Evolutionary conservation across 2,797 vertebrate genomes (phyloP).

Genomic region (Sebastes trivittatus): DNA sequence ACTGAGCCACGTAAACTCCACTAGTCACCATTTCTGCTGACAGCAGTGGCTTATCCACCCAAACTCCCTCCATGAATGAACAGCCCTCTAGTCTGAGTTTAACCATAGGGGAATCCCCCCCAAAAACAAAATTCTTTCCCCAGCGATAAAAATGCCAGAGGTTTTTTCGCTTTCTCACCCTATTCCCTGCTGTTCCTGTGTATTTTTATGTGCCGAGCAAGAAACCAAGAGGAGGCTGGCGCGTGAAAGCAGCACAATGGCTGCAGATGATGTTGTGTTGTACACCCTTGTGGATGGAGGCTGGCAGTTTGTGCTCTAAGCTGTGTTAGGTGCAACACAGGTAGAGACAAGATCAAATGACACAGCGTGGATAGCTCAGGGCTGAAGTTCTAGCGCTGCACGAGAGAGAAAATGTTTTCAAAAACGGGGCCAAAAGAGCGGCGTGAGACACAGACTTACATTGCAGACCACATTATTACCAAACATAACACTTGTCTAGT

Average conservation of each 20-base stretch:
- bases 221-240: slow-evolving; percentile 52
- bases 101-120: slow-evolving; percentile 60
- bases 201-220: slow-evolving; percentile 64
- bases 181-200: slow-evolving; percentile 49
- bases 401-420: slow-evolving; percentile 63
- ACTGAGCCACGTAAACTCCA: slow-evolving; percentile 53
- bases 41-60: slow-evolving; percentile 68
- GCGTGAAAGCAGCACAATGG: slow-evolving; percentile 67
- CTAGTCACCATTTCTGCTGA: slow-evolving; percentile 71
- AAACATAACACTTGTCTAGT: slow-evolving; percentile 58
- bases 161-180: slow-evolving; percentile 65
- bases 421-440: slow-evolving; percentile 64
- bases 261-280: slow-evolving; percentile 67
- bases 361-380: slow-evolving; percentile 69
- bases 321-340: slow-evolving; percentile 61
- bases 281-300: slow-evolving; percentile 68
- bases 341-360: slow-evolving; percentile 78
- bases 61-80: slow-evolving; percentile 63
- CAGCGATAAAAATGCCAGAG: slow-evolving; percentile 70
- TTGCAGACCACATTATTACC: slow-evolving; percentile 65
- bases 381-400: slow-evolving; percentile 60
- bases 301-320: slow-evolving; percentile 72
- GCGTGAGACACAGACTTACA: slow-evolving; percentile 54
- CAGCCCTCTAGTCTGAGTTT: slow-evolving; percentile 63
- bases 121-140: slow-evolving; percentile 63